phyloP scores from a whole-genome alignment of 2,113 vertebrate species.

The Tragulus kanchil region DNA sequence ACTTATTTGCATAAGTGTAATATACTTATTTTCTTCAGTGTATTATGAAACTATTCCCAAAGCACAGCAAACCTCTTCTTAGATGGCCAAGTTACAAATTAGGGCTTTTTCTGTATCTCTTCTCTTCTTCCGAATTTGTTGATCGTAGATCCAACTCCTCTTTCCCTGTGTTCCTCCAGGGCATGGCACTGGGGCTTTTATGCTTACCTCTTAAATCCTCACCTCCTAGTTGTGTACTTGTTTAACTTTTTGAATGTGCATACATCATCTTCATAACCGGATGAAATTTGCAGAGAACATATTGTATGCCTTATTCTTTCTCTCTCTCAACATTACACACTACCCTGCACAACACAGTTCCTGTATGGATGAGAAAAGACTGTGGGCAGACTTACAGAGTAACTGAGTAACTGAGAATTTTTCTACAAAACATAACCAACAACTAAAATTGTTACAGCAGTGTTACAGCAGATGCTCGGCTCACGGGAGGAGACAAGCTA shows the following conservation, averaged over 20 bases:
- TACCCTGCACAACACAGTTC: neutral
- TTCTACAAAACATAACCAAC: neutral
- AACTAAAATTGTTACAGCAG: neutral
- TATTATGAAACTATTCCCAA: slow-evolving; percentile 18
- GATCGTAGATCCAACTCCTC: too few species aligned
- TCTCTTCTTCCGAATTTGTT: neutral
- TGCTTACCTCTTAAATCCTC: neutral
- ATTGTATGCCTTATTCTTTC: neutral
- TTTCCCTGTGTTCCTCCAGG: neutral
- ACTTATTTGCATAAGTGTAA: neutral
- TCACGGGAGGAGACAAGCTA: too few species aligned
- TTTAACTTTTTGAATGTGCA: slow-evolving; percentile 15
- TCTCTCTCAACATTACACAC: neutral
- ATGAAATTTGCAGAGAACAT: neutral
- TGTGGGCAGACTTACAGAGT: neutral
- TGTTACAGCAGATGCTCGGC: too few species aligned
- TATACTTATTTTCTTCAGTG: slow-evolving; percentile 21
- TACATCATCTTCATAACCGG: neutral
- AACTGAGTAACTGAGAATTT: neutral
- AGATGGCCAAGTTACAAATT: neutral
- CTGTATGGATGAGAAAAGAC: neutral
- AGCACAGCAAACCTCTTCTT: neutral
- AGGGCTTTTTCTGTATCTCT: neutral
- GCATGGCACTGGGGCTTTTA: neutral
- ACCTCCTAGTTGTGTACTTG: neutral